These are phyloP conservation scores for Anas acuta DNA, from an alignment of 2,797 vertebrate genomes.

Conservation along the genomic window DNA sequence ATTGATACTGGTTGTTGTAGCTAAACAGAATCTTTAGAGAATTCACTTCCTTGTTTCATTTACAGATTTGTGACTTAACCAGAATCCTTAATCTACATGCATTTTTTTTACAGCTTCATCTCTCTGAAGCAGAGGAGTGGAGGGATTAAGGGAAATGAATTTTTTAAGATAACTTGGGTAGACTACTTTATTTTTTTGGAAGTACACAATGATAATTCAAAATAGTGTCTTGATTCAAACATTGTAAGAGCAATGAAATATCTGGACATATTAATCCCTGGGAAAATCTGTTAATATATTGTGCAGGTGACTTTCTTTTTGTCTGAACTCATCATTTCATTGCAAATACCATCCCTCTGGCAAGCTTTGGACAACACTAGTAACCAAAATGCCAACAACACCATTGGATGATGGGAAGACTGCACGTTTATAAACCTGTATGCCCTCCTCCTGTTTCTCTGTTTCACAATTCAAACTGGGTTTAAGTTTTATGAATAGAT, in stretches of 20 bases:
- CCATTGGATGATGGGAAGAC: too few relatives aligned
- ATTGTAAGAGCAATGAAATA: neutral
- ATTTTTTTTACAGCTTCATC: neutral
- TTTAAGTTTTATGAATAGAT: neutral
- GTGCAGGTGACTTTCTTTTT: neutral
- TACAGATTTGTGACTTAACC: neutral
- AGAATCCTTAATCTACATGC: neutral
- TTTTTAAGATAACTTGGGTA: neutral
- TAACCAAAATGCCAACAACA: too few relatives aligned
- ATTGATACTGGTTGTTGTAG: neutral
- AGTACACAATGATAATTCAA: neutral
- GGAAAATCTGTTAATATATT: neutral
- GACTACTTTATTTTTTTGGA: neutral
- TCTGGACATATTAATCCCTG: neutral
- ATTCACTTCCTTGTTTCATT: neutral
- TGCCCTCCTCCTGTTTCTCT: too few relatives aligned
- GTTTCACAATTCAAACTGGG: neutral
- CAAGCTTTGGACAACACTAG: too few relatives aligned
- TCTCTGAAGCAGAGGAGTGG: neutral
- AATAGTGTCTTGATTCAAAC: neutral
- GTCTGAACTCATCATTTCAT: neutral
- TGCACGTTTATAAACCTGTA: too few relatives aligned
- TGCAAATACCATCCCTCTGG: neutral
- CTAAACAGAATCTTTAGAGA: neutral
- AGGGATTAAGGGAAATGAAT: neutral